Conservation (phyloP, 2,797 vertebrate genomes). For the Danio aesculapii region DNA sequence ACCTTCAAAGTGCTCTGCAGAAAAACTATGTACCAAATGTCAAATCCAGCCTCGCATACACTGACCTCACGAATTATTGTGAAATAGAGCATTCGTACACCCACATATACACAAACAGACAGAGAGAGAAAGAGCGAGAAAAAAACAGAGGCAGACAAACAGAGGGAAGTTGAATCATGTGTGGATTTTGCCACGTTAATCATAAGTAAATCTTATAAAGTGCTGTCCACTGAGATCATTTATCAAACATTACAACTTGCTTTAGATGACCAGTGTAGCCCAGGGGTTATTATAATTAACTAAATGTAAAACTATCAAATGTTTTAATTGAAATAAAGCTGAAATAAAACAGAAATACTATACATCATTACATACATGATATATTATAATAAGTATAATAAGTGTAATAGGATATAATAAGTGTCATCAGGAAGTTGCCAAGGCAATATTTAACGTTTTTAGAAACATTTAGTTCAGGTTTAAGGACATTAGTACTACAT, state of each 20-base stretch:
- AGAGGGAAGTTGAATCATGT: conserved; percentile 18
- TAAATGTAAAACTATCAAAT: not conserved
- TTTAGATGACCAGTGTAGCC: not conserved
- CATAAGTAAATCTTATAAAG: not conserved
- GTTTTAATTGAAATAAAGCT: not conserved
- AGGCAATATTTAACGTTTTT: not conserved
- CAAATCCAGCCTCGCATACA: not conserved
- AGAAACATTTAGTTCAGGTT: not conserved
- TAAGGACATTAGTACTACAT: not conserved
- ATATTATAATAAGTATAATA: too few relatives aligned
- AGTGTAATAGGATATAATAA: too few relatives aligned
- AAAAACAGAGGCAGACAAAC: conserved; percentile 7
- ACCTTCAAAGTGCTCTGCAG: not conserved
- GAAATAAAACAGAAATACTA: not conserved
- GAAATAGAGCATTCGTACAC: conserved; percentile 7
- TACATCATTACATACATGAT: too few relatives aligned
- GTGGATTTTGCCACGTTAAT: conserved; percentile 20
- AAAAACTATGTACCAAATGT: not conserved
- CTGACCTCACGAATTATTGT: conserved; percentile 33
- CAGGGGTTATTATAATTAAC: not conserved
- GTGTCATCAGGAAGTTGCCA: too few relatives aligned
- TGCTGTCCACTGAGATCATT: not conserved
- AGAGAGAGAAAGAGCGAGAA: not conserved
- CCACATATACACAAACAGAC: conserved; percentile 18
- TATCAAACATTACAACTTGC: not conserved